Conservation (phyloP, 2,888 invertebrate species). For the Hybos culiciformis region DNA sequence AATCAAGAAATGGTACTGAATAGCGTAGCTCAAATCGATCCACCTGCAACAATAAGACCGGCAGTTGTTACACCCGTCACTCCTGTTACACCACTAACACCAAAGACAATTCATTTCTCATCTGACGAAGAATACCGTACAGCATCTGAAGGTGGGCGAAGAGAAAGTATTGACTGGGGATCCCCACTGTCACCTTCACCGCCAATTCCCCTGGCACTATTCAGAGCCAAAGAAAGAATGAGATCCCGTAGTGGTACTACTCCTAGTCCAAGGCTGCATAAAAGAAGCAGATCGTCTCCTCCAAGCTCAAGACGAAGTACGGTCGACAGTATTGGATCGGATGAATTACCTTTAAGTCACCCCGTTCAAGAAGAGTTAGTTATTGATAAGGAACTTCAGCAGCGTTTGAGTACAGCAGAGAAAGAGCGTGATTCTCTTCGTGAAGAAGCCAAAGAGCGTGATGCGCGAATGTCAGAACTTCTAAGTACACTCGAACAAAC, state of each 20-base stretch:
- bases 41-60: not conserved
- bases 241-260: constrained; percentile 38
- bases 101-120: constrained; percentile 58
- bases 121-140: constrained; percentile 80
- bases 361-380: constrained; percentile 30
- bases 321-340: constrained; percentile 48
- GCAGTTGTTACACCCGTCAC: constrained; percentile 35
- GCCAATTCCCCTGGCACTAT: constrained; percentile 46
- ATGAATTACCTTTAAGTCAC: constrained; percentile 36
- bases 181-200: constrained; percentile 54
- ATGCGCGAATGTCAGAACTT: constrained; percentile 64
- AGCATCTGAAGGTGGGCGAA: constrained; percentile 68
- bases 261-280: constrained; percentile 41
- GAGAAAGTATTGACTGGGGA: constrained; percentile 75
- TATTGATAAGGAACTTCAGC: constrained; percentile 47
- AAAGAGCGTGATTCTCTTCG: constrained; percentile 58
- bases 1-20: constrained; percentile 19
- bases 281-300: constrained; percentile 47
- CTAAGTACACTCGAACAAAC: constrained; percentile 60
- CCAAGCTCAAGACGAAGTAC: constrained; percentile 47
- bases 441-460: constrained; percentile 56
- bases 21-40: constrained; percentile 5
- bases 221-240: constrained; percentile 48
- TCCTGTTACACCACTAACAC: constrained; percentile 43
- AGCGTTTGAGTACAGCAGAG: constrained; percentile 54